Conservation (phyloP, 1,140 invertebrate species). For the Amphibalanus amphitrite region DNA sequence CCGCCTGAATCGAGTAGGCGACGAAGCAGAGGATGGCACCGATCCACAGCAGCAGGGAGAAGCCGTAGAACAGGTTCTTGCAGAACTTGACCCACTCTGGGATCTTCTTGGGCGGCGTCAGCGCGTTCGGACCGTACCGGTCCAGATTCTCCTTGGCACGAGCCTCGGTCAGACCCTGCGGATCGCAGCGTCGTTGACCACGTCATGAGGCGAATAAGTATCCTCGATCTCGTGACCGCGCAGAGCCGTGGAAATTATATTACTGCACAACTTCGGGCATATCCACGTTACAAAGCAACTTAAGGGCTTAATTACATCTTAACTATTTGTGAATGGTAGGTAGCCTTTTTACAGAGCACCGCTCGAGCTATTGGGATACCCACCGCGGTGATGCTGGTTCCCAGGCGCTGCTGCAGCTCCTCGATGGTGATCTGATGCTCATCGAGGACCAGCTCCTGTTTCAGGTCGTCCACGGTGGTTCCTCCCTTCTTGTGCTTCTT, state of each 20-base stretch:
- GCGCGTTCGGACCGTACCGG: conserved; percentile 48
- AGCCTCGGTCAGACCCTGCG: conserved; percentile 35
- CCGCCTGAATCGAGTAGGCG: conserved; percentile 37
- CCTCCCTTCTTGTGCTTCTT: conserved; percentile 17
- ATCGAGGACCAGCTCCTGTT: conserved; percentile 96
- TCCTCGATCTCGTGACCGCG: neutral
- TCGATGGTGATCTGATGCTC: conserved; percentile 93
- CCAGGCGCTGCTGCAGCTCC: conserved; percentile 88
- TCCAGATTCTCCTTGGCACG: conserved; percentile 34
- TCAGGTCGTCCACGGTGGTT: conserved; percentile 85
- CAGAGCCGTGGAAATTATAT: neutral
- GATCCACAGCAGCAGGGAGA: conserved; percentile 55
- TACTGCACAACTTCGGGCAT: neutral
- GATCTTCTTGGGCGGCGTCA: conserved; percentile 40
- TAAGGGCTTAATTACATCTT: neutral
- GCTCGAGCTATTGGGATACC: neutral
- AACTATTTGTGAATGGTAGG: neutral
- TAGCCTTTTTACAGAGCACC: neutral
- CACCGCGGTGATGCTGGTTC: conserved; percentile 45
- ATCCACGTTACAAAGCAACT: neutral
- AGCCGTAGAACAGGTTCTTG: conserved; percentile 47
- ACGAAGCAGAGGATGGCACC: conserved; percentile 54
- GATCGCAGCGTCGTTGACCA: neutral
- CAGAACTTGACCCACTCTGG: conserved; percentile 46
- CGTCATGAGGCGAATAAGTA: neutral